These are phyloP conservation scores for Acanthopleura granulata DNA, from an alignment of 2,888 invertebrate genomes.

Conservation along the genomic window DNA sequence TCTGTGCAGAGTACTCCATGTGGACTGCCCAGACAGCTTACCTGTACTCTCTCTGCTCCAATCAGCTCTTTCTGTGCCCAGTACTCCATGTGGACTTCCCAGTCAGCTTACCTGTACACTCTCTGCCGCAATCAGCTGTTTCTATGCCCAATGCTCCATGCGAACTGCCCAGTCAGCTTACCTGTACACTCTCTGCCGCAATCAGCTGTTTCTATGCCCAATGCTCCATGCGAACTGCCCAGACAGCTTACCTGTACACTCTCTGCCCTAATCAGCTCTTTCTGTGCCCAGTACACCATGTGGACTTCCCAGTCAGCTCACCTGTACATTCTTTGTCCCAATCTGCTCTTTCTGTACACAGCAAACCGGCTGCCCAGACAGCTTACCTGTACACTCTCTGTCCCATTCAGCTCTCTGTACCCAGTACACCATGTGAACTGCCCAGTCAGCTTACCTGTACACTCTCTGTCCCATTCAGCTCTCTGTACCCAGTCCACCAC, in stretches of 20 bases:
- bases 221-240: neutral
- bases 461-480: constrained; percentile 9
- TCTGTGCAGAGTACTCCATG: neutral
- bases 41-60: no score
- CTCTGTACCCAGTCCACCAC: neutral
- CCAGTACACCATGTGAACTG: neutral
- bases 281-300: no score
- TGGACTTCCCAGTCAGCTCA: no score
- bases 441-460: constrained; percentile 7
- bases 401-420: constrained; percentile 8
- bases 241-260: neutral
- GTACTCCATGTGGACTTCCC: no score
- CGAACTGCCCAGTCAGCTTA: neutral
- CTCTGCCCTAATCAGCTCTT: no score
- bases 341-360: no score
- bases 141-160: no score
- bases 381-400: constrained; percentile 13
- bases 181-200: neutral
- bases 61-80: no score
- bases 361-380: no score
- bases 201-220: neutral
- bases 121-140: no score
- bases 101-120: no score
- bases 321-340: no score
- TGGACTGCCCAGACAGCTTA: neutral